Evolutionary conservation across 2,797 vertebrate species (phyloP), one percentile per base, ranked within the genome.

Genomic region (Mus caroli): DNA sequence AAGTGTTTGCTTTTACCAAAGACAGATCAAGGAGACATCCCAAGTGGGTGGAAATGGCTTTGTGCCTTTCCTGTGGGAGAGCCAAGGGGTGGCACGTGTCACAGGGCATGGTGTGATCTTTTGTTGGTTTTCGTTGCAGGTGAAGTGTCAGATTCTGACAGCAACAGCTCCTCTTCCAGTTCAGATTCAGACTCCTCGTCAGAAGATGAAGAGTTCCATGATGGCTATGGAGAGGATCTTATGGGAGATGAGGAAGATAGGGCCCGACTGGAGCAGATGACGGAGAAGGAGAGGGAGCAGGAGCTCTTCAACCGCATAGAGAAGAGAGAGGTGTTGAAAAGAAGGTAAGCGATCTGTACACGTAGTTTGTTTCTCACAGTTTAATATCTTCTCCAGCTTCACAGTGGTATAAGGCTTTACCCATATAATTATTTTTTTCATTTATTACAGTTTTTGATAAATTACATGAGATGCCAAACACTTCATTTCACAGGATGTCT

Each of bases 181-280:
- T 99, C 99, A 0, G 99, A 99, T 97, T 99, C 99, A 0, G 99
- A 99, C 96, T 99, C 99, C 75, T 99, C 99, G 1, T 99, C 99
- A 0, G 99, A 99, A 98, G 99, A 99, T 78, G 99, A 99, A 50
- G 99, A 99, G 94, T 99, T 99, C 97, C 99, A 99, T 69, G 99
- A 99, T 95, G 99, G 99, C 19, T 99, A 99, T 37, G 99, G 99
- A 64, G 99, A 99, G 34, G 99, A 99, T 96, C 97, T 99, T 96
- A 99, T 99, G 99, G 99, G 99, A 56, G 99, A 99, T 93, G 99
- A 99, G 20, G 99, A 99, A 97, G 99, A 99, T 97, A 95, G 99
- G 94, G 99, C 99, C 77, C 99, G 99, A 3, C 98, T 99, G 97
- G 99, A 99, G 96, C 99, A 99, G 98, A 99, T 99, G 99, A 99